These are phyloP conservation scores for Ameiurus melas DNA, from an alignment of 2,113 vertebrate genomes.

Conservation along the genomic window DNA sequence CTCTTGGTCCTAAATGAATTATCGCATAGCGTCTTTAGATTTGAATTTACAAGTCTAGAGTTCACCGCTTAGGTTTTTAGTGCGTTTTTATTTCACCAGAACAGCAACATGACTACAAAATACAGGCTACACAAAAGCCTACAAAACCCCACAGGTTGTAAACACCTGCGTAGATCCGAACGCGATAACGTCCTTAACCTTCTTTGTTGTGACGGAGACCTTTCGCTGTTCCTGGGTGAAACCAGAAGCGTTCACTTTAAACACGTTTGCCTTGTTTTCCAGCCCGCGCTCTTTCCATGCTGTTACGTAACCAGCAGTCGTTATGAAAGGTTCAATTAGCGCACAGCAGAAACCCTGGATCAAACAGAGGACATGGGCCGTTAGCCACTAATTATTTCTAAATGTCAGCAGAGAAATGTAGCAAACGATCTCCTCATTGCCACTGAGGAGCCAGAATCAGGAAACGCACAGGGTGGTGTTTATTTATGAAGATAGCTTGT, in stretches of 20 bases:
- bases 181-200: background rate
- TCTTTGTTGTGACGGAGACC: background rate
- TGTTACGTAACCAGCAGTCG: background rate
- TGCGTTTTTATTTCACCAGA: background rate
- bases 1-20: background rate
- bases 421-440: background rate
- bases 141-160: background rate
- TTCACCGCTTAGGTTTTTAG: background rate
- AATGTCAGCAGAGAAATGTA: slow-evolving; percentile 25
- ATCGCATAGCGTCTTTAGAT: background rate
- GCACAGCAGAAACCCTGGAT: background rate
- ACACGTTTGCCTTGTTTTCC: background rate
- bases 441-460: background rate
- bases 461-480: background rate
- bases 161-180: background rate
- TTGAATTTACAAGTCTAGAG: background rate
- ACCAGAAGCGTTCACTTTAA: background rate
- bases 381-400: slow-evolving; percentile 39
- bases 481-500: background rate
- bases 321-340: slow-evolving; percentile 24
- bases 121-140: background rate
- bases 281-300: background rate
- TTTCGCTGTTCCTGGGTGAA: background rate
- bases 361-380: background rate
- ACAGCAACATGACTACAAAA: background rate